Base-by-base conservation (phyloP, 2,888 invertebrate species). In the Hymenopus coronatus region DNA sequence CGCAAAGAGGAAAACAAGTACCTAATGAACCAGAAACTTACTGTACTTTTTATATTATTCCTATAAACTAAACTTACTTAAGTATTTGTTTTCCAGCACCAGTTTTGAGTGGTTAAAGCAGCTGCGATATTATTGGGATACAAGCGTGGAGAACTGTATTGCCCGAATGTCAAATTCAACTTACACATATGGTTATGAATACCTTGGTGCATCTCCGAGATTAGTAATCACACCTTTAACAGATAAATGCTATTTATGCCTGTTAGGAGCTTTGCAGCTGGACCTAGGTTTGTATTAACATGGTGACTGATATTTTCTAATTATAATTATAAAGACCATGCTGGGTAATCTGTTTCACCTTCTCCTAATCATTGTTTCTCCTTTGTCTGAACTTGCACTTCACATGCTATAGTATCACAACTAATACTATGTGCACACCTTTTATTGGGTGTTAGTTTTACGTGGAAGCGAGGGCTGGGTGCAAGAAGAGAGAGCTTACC, bases 61-160 rank as follows among this genome's bases (percentile, higher is more conserved):
- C 15, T 33, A 33, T 40, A 1, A 40, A 33, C 15, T 84, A 9
- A 28, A 84, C 30, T 20, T 87, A 28, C 84, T 88, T 46, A 84
- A 25, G 87, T 15, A 88, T 90, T 46, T 88, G 91, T 92, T 91
- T 92, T 92, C 20, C 92, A 96, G 96, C 82, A 93, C 93, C 89
- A 96, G 96, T 92, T 98, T 98, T 92, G 97, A 98, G 92, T 98
- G 98, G 98, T 94, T 97, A 89, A 98, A 98, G 93, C 97, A 97
- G 94, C 94, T 98, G 90, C 95, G 98, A 0, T 98, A 98, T 92
- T 98, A 98, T 92, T 98, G 98, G 98, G 95, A 97, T 88, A 94
- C 95, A 0, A 95, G 95, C 33, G 94, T 96, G 0, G 97, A 98
- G 91, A 96, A 97, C 91, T 97, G 97, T 92, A 94, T 96, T 0